Evolutionary conservation across 2,797 vertebrate genomes (phyloP).

Genomic region (Gila robusta): DNA sequence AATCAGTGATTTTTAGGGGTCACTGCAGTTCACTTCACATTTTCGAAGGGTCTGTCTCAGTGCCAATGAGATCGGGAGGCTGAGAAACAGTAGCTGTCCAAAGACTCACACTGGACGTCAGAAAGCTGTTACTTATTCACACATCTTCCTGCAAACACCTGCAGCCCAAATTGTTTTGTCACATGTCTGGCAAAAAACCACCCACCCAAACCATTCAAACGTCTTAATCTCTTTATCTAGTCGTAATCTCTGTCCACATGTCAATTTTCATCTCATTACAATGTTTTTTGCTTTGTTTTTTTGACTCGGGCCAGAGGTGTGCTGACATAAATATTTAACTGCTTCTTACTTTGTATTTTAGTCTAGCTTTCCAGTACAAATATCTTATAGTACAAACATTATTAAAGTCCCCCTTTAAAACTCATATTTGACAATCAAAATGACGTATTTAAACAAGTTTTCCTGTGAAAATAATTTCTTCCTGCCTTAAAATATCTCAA

Average conservation of each 20-base stretch:
- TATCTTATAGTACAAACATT: neutral
- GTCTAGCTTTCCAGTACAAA: neutral
- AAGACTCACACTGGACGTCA: constrained; percentile 50
- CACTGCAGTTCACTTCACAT: neutral
- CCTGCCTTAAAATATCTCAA: neutral
- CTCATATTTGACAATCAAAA: neutral
- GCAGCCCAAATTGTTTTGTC: constrained; percentile 32
- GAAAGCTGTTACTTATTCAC: constrained; percentile 60
- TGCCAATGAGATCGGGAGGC: constrained; percentile 5
- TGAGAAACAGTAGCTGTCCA: constrained; percentile 33
- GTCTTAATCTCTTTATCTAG: constrained; percentile 62
- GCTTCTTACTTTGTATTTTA: neutral
- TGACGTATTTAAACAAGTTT: too few species aligned
- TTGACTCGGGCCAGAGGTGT: neutral
- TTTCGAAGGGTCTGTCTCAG: neutral
- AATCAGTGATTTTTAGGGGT: neutral
- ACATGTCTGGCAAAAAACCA: neutral
- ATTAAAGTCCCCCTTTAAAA: neutral
- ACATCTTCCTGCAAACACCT: constrained; percentile 61
- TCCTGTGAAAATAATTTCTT: neutral
- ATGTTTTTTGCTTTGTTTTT: neutral
- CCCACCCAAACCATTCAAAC: constrained; percentile 6
- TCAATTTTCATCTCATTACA: neutral
- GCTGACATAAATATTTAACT: neutral
- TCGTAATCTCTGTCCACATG: neutral